Evolutionary conservation across 1,140 invertebrate species (phyloP).

Genomic region (Drosophila malerkotliana): DNA sequence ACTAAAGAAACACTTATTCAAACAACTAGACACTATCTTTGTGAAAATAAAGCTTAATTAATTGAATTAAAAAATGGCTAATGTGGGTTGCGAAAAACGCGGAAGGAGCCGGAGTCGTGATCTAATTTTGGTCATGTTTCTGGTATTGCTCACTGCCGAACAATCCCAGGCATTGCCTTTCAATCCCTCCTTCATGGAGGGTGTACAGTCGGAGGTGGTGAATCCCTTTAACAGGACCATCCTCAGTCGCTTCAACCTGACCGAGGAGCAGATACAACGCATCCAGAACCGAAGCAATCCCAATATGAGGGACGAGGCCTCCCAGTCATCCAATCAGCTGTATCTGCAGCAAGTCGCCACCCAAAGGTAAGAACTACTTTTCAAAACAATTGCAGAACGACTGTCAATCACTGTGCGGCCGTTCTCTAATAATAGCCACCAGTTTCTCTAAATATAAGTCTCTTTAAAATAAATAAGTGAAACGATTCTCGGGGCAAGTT

Average conservation of each 20-base stretch:
- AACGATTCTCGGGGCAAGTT: background rate
- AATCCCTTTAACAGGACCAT: constrained; percentile 75
- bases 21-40: background rate
- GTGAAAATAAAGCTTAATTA: constrained; percentile 5
- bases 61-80: constrained; percentile 35
- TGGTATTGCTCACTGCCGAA: constrained; percentile 41
- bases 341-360: constrained; percentile 45
- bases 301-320: constrained; percentile 40
- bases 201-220: constrained; percentile 69
- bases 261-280: constrained; percentile 65
- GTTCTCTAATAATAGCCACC: background rate
- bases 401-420: constrained; percentile 47
- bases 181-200: constrained; percentile 54
- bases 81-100: constrained; percentile 36
- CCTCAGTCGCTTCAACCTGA: constrained; percentile 69
- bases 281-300: constrained; percentile 61
- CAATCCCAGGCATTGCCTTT: constrained; percentile 49
- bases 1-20: no score
- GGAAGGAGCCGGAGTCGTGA: constrained; percentile 21
- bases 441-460: constrained; percentile 29
- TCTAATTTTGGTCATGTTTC: constrained; percentile 32
- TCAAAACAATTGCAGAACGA: constrained; percentile 7
- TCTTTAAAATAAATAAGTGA: constrained; percentile 34
- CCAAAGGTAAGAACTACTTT: constrained; percentile 53
- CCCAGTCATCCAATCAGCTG: constrained; percentile 24